Conservation (phyloP, 2,888 invertebrate species). For the Polyommatus icarus region DNA sequence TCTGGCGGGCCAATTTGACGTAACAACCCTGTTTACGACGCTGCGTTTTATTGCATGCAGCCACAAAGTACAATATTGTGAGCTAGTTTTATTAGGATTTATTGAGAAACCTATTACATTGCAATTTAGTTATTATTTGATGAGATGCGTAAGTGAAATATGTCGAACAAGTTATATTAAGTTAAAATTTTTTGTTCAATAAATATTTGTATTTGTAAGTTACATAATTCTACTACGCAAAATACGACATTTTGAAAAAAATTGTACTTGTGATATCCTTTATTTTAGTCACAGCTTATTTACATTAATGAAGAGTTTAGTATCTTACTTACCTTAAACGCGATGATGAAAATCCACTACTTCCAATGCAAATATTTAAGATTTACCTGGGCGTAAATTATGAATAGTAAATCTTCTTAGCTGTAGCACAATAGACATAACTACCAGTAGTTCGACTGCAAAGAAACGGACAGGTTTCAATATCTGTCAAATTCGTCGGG, state of each 20-base stretch:
- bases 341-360: neutral
- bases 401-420: neutral
- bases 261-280: no score
- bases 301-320: neutral
- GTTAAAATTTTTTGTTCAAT: no score
- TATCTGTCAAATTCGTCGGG: no score
- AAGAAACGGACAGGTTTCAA: no score
- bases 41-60: slow-evolving; percentile 56
- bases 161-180: no score
- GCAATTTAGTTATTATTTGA: neutral
- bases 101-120: neutral
- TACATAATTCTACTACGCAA: no score
- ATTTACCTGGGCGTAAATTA: neutral
- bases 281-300: neutral
- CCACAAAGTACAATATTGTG: slow-evolving; percentile 27
- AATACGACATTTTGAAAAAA: no score
- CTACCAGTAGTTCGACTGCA: no score
- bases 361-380: neutral
- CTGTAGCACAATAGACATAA: no score
- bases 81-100: slow-evolving; percentile 29
- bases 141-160: neutral
- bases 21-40: slow-evolving; percentile 52
- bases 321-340: neutral
- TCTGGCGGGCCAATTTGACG: slow-evolving; percentile 54
- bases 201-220: no score